phyloP scores from a whole-genome alignment of 2,113 vertebrate genomes.

The Odocoileus hemionus region DNA sequence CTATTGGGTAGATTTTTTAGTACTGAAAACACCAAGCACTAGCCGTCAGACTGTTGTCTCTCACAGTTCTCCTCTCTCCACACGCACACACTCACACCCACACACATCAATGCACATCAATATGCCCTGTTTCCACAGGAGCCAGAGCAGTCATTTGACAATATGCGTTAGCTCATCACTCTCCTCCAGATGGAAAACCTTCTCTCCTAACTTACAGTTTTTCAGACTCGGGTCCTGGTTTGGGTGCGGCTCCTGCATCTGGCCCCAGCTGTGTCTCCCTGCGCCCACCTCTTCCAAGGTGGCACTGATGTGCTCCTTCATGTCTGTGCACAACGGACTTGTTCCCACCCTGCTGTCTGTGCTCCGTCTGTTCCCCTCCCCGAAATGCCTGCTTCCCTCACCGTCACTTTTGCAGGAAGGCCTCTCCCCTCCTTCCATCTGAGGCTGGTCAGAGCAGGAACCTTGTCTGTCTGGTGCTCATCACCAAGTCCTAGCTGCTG shows the following conservation, averaged over 20 bases:
- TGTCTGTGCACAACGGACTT: not conserved
- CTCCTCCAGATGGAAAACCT: not conserved
- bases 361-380: not conserved
- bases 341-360: not conserved
- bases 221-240: not conserved
- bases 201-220: not conserved
- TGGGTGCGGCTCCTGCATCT: not conserved
- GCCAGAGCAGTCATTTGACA: not conserved
- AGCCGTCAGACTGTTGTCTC: not conserved
- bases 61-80: not conserved
- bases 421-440: not conserved
- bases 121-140: not conserved
- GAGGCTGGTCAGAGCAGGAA: not conserved
- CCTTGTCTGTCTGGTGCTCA: not conserved
- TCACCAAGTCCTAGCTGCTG: not conserved
- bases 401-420: not conserved
- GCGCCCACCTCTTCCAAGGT: rapidly evolving
- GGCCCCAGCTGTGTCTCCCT: not conserved
- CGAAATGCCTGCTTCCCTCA: not conserved
- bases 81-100: not conserved
- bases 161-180: not conserved
- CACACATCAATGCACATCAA: not conserved
- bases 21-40: not conserved
- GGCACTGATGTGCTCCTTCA: not conserved
- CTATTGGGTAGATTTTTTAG: not conserved